These are phyloP conservation scores for Martes martes DNA, from an alignment of 2,113 vertebrate species.

Conservation along the genomic window DNA sequence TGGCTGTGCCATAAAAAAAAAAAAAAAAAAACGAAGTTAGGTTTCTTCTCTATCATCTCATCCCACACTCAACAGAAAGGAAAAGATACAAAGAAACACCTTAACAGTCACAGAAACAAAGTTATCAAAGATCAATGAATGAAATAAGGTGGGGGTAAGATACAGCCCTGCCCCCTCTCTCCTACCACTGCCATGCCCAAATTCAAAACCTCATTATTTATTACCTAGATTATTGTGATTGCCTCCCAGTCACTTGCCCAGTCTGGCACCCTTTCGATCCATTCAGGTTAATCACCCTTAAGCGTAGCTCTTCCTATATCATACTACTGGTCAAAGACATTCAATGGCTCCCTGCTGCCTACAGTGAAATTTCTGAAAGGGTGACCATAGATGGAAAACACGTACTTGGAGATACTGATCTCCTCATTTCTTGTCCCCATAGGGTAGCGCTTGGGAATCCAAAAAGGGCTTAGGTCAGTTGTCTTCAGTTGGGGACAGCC, in stretches of 20 bases:
- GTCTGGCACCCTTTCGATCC: not conserved
- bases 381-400: not conserved
- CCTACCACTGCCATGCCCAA: not conserved
- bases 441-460: not conserved
- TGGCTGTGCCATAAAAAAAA: not conserved
- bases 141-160: not conserved
- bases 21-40: not conserved
- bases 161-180: not conserved
- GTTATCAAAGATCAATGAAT: not conserved
- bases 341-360: not conserved
- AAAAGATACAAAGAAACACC: not conserved
- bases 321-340: not conserved
- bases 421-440: not conserved
- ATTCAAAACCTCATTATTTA: not conserved
- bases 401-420: not conserved
- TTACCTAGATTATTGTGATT: not conserved
- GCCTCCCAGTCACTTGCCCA: not conserved
- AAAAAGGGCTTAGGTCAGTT: not conserved
- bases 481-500: not conserved
- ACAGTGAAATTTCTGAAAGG: not conserved
- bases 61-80: not conserved
- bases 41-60: not conserved
- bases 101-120: not conserved
- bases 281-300: not conserved
- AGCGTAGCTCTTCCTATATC: not conserved